Evolutionary conservation across 1,140 invertebrate species (phyloP), one percentile per base, ranked within the genome.

Genomic region (Rhyacophila brunnea): DNA sequence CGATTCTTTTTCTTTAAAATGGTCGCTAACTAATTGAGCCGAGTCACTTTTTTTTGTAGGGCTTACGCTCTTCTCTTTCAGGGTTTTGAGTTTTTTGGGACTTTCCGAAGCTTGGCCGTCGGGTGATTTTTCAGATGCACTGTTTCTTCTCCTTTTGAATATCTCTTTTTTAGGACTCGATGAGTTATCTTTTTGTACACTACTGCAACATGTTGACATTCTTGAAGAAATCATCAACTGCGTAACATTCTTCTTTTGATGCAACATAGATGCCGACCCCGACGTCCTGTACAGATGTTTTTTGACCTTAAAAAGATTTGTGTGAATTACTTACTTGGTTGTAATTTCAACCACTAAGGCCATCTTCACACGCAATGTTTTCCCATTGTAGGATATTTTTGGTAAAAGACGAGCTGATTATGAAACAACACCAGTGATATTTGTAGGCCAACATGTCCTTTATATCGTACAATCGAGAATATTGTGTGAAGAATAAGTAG

Each of bases 111-210:
- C 35, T 3, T n/a, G 10, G 14, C 5, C 34, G 13, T 60, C 62
- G 6, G 53, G n/a, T 2, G 28, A 13, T 46, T 60, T 58, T 42
- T 65, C 58, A 18, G 55, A 53, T 6, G 54, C 35, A 23, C 63
- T 65, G 19, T 60, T 60, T 35, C 63, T 53, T 43, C 63, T 58
- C 6, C 42, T 51, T 45, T 65, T 65, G 9, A 34, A 38, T 45
- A 28, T 28, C 3, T 28, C 23, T 28, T 28, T 28, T 9, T 28
- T 28, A 28, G 23, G 23, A 28, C 23, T 28, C 9, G 23, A 28
- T 3, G 23, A 28, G 23, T 28, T 28, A 28, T 60, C 52, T 50
- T 55, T 49, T 17, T 34, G 46, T 7, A 18, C 13, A 59, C 19
- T 64, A 5, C 13, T 42, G 34, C 19, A 48, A 14, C 28, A 13